Evolutionary conservation across 2,113 vertebrate genomes (phyloP).

Genomic region (Channa maculata): DNA sequence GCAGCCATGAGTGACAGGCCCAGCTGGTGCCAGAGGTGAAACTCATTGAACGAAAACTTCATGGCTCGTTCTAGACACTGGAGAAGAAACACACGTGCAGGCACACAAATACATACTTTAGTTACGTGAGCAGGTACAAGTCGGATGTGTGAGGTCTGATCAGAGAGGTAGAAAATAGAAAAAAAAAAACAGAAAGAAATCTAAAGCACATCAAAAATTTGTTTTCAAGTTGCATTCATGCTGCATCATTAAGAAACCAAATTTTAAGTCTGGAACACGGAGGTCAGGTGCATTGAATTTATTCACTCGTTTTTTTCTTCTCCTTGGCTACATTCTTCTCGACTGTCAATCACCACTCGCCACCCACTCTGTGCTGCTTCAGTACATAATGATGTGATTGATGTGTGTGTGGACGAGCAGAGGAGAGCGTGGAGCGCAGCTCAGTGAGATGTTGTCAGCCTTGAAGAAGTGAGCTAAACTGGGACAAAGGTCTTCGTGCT

Average conservation of each 20-base stretch:
- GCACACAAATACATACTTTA: slow-evolving; percentile 22
- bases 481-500: slow-evolving; percentile 17
- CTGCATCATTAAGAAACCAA: no score
- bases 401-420: slow-evolving; percentile 53
- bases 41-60: slow-evolving; percentile 97
- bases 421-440: slow-evolving; percentile 20
- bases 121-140: neutral
- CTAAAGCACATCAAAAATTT: no score
- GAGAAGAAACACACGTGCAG: slow-evolving; percentile 20
- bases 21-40: slow-evolving; percentile 98
- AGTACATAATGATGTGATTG: slow-evolving; percentile 59
- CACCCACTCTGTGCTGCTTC: slow-evolving; percentile 50
- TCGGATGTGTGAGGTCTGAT: neutral
- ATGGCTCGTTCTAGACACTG: slow-evolving; percentile 97
- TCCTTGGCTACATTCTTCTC: slow-evolving; percentile 23
- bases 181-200: neutral
- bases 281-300: no score
- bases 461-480: slow-evolving; percentile 25
- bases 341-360: slow-evolving; percentile 49
- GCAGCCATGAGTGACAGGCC: slow-evolving; percentile 96
- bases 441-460: slow-evolving; percentile 56
- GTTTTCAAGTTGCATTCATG: no score
- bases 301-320: neutral
- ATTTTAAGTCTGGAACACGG: no score
- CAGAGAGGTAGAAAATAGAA: neutral